Base-by-base conservation (phyloP, 2,888 invertebrate species). In the Polietes domitor region DNA sequence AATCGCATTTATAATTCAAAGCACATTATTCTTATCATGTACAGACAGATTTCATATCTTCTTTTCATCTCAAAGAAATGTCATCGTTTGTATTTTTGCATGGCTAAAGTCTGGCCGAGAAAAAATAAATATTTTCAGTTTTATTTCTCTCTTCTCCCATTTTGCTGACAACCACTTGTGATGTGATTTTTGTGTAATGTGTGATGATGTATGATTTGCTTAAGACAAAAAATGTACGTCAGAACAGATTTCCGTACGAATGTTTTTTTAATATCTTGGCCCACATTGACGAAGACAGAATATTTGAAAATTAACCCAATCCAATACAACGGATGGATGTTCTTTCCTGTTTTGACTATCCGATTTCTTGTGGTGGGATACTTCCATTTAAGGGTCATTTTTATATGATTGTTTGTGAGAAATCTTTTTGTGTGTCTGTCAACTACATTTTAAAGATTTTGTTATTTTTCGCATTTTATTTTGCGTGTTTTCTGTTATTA, bases 361-460 rank as follows among this genome's bases (percentile, higher is more conserved):
- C 21, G 41, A 41, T 2, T 1, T 6, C 37, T 68, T 10, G 43
- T 43, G 24, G 43, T 58, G 68, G 21, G 61, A 9, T 28, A 28
- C 19, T 68, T n/a, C 24, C 41, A 12, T 68, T 43, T 15, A 24
- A 43, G 68, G 68, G 43, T 43, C 43, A 68, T 68, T 43, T 68
- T 68, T 68, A 15, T 68, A 68, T 43, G 43, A 68, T 68, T 68
- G 68, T 68, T 68, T 68, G 43, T 68, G 68, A 43, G 41, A 43
- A 41, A 68, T 43, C 15, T 43, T 68, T 61, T 21, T 68, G 41
- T 24, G 43, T 43, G 24, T 41, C 5, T 43, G 43, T 19, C 68
- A 68, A 43, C 68, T 43, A 17, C 68, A 68, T 58, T 58, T 58
- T 26, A 26, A 58, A 26, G 26, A 2, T 53, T 24, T 58, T 55